phyloP scores from a whole-genome alignment of 2,797 vertebrate species.

The Podargus strigoides region DNA sequence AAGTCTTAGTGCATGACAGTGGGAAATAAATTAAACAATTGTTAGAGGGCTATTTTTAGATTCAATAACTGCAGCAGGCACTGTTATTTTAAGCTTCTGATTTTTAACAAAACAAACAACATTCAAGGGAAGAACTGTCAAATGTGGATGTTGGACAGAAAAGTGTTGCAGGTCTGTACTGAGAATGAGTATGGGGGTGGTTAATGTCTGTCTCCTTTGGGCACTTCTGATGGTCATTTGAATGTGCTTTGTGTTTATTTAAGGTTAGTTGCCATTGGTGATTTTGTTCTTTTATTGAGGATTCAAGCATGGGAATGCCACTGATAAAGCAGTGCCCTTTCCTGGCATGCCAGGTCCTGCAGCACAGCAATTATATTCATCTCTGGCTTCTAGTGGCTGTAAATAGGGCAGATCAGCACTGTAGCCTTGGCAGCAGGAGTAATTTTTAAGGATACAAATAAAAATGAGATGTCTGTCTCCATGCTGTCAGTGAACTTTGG shows the following conservation, averaged over 20 bases:
- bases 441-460: not conserved
- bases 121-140: not conserved
- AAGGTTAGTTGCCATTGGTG: not conserved
- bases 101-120: not conserved
- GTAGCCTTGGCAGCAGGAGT: not conserved
- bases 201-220: not conserved
- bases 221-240: not conserved
- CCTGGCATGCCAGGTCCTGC: not conserved
- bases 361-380: rapidly evolving
- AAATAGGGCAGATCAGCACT: not conserved
- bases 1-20: not conserved
- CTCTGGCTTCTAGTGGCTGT: not conserved
- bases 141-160: not conserved
- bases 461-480: not conserved
- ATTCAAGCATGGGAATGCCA: not conserved
- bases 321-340: not conserved
- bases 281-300: not conserved
- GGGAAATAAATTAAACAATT: not conserved
- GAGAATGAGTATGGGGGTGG: not conserved
- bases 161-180: not conserved
- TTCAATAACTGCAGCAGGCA: not conserved
- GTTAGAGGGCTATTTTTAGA: not conserved
- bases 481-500: not conserved
- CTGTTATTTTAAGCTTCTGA: not conserved
- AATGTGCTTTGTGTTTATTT: not conserved